These are phyloP conservation scores for Pseudomyrmex pallidus DNA, from an alignment of 1,140 invertebrate species.

Conservation along the genomic window DNA sequence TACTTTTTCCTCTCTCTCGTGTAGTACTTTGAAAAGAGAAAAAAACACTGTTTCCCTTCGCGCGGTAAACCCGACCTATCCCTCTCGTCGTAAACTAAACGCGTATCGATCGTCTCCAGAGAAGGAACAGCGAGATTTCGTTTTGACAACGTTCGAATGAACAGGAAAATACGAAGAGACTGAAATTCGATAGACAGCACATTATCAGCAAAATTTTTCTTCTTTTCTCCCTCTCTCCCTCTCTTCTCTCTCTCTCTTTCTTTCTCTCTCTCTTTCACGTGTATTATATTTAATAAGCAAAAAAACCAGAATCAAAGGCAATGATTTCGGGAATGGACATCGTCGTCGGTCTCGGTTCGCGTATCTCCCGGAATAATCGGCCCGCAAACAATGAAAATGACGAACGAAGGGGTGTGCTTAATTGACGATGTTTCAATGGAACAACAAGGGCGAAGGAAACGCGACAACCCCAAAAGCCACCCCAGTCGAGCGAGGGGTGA, in stretches of 20 bases:
- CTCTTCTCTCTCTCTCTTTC: too few relatives aligned
- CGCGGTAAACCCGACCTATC: slow-evolving; percentile 17
- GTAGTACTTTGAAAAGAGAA: not conserved
- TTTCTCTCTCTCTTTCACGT: too few relatives aligned
- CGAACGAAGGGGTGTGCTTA: slow-evolving; percentile 73
- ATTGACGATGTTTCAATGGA: slow-evolving; percentile 79
- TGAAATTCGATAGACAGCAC: slow-evolving; percentile 1
- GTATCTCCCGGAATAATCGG: slow-evolving; percentile 59
- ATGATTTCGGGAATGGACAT: slow-evolving; percentile 24
- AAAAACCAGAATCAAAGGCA: slow-evolving; percentile 23
- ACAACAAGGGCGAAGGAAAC: slow-evolving; percentile 27
- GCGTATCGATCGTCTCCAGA: slow-evolving; percentile 19
- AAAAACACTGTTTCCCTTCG: slow-evolving; percentile 42
- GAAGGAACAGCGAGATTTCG: not conserved
- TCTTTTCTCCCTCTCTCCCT: too few relatives aligned
- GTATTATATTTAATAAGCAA: slow-evolving; percentile 7
- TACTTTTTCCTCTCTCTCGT: slow-evolving; percentile 1
- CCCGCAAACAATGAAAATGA: slow-evolving; percentile 77
- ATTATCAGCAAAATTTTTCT: not conserved
- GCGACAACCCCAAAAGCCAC: slow-evolving; percentile 64
- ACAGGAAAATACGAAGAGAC: not conserved
- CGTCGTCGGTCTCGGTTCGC: not conserved
- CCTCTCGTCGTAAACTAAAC: not conserved
- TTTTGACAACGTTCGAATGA: not conserved
- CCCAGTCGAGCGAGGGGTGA: slow-evolving; percentile 54